Evolutionary conservation across 2,797 vertebrate genomes (phyloP).

Genomic region (Astyanax mexicanus): DNA sequence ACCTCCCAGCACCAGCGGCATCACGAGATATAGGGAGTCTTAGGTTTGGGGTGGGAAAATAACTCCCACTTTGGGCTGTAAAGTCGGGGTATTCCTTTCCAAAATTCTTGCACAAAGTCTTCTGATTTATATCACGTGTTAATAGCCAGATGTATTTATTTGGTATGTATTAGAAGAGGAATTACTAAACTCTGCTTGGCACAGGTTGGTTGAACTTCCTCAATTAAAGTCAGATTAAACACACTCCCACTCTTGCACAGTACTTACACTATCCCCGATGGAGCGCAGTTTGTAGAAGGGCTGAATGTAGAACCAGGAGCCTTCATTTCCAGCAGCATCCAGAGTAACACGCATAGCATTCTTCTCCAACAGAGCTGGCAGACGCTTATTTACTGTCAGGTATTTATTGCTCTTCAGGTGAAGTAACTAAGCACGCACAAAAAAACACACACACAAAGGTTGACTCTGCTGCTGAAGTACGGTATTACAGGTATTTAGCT

Average conservation of each 20-base stretch:
- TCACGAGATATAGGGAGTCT: too few species aligned
- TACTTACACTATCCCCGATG: constrained; percentile 95
- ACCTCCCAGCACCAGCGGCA: too few species aligned
- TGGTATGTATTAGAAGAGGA: too few species aligned
- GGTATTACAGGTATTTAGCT: neutral
- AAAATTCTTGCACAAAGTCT: too few species aligned
- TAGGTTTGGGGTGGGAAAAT: too few species aligned
- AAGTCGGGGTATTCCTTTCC: too few species aligned
- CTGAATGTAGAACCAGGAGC: constrained; percentile 99
- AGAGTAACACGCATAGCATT: constrained; percentile 97
- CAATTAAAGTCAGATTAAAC: neutral
- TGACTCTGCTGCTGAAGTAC: neutral
- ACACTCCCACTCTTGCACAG: constrained; percentile 2
- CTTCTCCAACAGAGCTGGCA: constrained; percentile 95
- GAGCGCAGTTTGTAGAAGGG: constrained; percentile 98
- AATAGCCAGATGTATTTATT: too few species aligned
- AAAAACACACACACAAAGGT: neutral
- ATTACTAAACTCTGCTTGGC: too few species aligned
- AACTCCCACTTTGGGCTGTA: too few species aligned
- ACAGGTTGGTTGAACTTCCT: too few species aligned
- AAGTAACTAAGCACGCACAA: constrained; percentile 80
- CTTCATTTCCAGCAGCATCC: constrained; percentile 96
- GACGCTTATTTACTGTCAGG: constrained; percentile 96
- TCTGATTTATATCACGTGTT: too few species aligned
- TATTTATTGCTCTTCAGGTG: constrained; percentile 99